Base-by-base conservation (phyloP, 2,113 vertebrate genomes). In the Gasterosteus nipponicus region DNA sequence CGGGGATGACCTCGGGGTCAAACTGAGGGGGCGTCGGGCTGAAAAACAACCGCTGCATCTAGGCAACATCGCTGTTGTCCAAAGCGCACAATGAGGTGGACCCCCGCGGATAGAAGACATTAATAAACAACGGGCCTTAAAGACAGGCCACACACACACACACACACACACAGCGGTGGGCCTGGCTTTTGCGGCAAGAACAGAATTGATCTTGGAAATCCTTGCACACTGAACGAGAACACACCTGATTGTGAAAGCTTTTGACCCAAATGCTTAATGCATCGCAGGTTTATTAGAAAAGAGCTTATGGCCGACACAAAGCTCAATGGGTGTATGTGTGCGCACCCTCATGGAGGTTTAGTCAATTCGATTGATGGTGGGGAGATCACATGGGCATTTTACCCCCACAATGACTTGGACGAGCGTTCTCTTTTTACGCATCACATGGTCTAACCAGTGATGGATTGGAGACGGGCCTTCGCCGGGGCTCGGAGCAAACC, bases 241-340 rank as follows among this genome's bases (percentile, higher is more conserved):
- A 69, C 76, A 86, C 88, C 89, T 87, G 91, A 91, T 91, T 86
- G 87, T 87, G 81, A 92, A 91, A 88, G 91, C 91, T 93, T 92
- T 93, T 93, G 91, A 92, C 90, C 90, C 86, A 89, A 90, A 92
- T 89, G 88, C 72, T 85, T 86, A 91, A 89, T 80, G 86, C 83
- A 83, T 84, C 75, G 11, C 71, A 84, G 79, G 77, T 89, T 87
- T 87, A 84, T 91, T 84, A 84, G 82, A 78, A 29, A 87, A 85
- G 68, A 75, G 87, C 79, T 91, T 89, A 87, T 12, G 44, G 69
- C 65, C 39, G 70, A 80, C 71, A 83, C 58, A 78, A 80, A 82
- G 71, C 75, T 82, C 82, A 35, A 69, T 60, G 35, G 38, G 47
- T 71, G 73, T 51, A 1, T 68, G 63, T 29, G 29, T 49, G 64